These are phyloP conservation scores for Tychaedon coryphoeus DNA, from an alignment of 2,113 vertebrate species.

Conservation along the genomic window DNA sequence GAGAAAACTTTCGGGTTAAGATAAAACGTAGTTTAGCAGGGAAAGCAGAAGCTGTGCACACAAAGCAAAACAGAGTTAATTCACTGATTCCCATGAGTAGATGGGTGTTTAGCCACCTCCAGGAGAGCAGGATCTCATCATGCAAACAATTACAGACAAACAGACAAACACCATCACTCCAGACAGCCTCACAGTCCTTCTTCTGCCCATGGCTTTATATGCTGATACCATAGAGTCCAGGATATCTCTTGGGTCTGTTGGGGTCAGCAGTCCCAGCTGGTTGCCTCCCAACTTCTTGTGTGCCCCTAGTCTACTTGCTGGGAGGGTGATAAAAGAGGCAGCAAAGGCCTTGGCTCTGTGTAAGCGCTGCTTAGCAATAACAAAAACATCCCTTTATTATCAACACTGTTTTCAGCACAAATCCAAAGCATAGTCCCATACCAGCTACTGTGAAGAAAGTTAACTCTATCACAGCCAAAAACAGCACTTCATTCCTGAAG, in stretches of 20 bases:
- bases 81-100: not conserved
- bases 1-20: not conserved
- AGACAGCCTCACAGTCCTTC: not conserved
- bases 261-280: not conserved
- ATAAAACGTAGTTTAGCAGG: not conserved
- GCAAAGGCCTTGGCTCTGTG: not conserved
- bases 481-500: not conserved
- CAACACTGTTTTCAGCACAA: not conserved
- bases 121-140: not conserved
- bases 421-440: not conserved
- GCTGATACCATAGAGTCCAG: fast-evolving
- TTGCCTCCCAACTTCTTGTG: not conserved
- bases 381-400: not conserved
- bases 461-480: not conserved
- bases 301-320: not conserved
- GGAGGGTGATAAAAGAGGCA: not conserved
- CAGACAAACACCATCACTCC: not conserved
- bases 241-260: not conserved
- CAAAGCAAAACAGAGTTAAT: not conserved
- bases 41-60: not conserved
- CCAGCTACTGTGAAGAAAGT: not conserved
- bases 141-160: fast-evolving
- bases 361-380: not conserved
- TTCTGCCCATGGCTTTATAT: not conserved
- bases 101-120: not conserved